Conservation (phyloP, 2,113 vertebrate species). For the Pseudopipra pipra region DNA sequence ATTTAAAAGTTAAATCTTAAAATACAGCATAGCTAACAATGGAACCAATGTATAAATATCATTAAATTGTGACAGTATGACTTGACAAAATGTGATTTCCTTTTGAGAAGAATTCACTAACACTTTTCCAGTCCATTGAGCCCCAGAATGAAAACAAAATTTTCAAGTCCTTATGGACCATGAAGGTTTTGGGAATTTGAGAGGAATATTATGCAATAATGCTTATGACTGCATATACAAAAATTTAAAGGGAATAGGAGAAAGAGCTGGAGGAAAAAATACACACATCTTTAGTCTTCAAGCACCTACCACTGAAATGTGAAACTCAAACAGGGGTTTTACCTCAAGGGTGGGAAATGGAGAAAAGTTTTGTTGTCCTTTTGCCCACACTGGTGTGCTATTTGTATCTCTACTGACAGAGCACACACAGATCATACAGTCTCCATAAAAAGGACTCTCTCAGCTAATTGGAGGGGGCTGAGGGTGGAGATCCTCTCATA, state of each 20-base stretch:
- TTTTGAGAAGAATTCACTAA: neutral
- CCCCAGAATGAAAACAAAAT: neutral
- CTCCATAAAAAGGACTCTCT: neutral
- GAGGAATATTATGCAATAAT: neutral
- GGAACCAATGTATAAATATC: neutral
- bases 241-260: neutral
- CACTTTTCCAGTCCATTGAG: neutral
- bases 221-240: neutral
- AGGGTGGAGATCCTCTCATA: neutral
- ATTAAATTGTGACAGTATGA: neutral
- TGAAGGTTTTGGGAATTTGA: neutral
- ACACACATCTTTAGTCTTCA: neutral
- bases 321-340: neutral
- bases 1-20: neutral
- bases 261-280: neutral
- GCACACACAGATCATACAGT: fast-evolving
- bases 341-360: neutral
- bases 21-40: neutral
- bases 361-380: neutral
- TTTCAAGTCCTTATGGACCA: neutral
- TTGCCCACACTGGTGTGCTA: neutral
- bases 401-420: neutral
- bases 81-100: neutral
- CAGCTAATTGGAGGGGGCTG: neutral
- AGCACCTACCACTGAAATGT: neutral